Evolutionary conservation across 2,797 vertebrate genomes (phyloP).

Genomic region (Esox lucius): DNA sequence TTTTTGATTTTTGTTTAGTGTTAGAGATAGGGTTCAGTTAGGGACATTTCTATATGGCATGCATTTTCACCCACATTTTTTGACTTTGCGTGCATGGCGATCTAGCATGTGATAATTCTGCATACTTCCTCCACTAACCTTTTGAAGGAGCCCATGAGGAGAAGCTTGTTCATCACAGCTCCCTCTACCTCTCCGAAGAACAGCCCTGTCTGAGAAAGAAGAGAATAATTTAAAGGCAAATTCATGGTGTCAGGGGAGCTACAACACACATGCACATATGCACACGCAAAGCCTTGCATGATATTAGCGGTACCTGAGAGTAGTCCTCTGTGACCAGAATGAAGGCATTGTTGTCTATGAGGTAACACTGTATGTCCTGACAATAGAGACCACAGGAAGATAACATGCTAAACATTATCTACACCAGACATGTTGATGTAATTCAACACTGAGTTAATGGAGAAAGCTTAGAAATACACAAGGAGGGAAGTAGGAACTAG

Average conservation of each 20-base stretch:
- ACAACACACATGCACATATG: constrained; percentile 36
- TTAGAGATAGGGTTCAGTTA: too few species aligned
- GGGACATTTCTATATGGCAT: too few species aligned
- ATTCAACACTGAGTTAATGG: neutral
- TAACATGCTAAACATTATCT: neutral
- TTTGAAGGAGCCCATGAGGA: constrained; percentile 97
- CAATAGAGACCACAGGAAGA: constrained; percentile 4
- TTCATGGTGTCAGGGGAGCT: neutral
- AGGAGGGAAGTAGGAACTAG: neutral
- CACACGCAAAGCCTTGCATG: constrained; percentile 35
- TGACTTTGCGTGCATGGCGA: constrained; percentile 13
- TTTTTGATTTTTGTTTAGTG: too few species aligned
- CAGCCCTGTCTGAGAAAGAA: constrained; percentile 85
- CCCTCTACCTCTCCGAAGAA: constrained; percentile 97
- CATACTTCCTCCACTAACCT: constrained; percentile 74
- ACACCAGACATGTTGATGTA: neutral
- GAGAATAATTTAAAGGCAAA: neutral
- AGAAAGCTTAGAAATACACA: neutral
- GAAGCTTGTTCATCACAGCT: constrained; percentile 96
- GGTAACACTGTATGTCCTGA: constrained; percentile 95
- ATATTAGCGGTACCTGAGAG: constrained; percentile 77
- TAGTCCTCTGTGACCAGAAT: constrained; percentile 94
- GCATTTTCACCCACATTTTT: too few species aligned
- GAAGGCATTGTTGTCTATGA: constrained; percentile 98
- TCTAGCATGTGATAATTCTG: constrained; percentile 4